Evolutionary conservation across 2,888 invertebrate species (phyloP).

Genomic region (Eustalomyia histrio): DNA sequence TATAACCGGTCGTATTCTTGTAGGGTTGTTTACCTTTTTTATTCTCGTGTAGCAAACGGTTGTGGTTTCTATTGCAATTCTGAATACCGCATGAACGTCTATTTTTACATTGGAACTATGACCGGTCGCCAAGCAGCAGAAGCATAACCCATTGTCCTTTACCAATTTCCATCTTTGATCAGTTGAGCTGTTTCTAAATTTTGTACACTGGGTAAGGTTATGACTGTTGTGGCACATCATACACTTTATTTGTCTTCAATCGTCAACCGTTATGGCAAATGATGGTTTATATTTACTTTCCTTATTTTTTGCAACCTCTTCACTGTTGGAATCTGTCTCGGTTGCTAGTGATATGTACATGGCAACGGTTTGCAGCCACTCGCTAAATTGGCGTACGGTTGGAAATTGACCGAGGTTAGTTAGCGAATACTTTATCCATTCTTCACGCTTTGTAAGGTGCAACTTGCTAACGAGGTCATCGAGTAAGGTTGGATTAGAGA

Average conservation of each 20-base stretch:
- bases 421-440: slow-evolving; percentile 42
- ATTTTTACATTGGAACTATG: no score
- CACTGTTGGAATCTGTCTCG: neutral
- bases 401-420: slow-evolving; percentile 24
- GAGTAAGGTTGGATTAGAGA: no score
- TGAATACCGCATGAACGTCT: no score
- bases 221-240: no score
- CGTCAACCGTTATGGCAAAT: slow-evolving; percentile 21
- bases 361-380: slow-evolving; percentile 44
- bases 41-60: no score
- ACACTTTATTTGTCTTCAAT: neutral
- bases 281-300: neutral
- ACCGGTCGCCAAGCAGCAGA: slow-evolving; percentile 33
- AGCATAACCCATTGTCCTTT: slow-evolving; percentile 21
- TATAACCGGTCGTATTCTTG: no score
- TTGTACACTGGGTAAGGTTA: slow-evolving; percentile 15
- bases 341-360: slow-evolving; percentile 30
- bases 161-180: slow-evolving; percentile 31
- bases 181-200: slow-evolving; percentile 27
- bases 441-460: no score
- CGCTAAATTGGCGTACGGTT: slow-evolving; percentile 45
- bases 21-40: no score
- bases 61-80: no score
- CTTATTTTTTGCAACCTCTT: neutral
- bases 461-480: no score